Conservation (phyloP, 2,797 vertebrate genomes). For the Chiroxiphia lanceolata region DNA sequence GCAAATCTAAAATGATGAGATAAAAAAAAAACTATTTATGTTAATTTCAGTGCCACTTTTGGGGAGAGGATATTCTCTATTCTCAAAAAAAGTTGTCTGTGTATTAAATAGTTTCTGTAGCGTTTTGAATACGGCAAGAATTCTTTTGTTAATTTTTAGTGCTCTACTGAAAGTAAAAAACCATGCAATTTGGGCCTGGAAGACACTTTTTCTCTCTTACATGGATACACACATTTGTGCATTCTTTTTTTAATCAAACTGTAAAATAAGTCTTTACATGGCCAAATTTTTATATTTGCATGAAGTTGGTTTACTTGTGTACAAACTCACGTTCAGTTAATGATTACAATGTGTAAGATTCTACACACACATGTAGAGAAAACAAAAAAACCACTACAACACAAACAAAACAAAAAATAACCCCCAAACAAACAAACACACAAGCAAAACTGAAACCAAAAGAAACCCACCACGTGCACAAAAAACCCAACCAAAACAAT, state of each 20-base stretch:
- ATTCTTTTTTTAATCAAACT: neutral
- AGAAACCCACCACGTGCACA: neutral
- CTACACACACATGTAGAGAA: neutral
- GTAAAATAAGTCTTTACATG: neutral
- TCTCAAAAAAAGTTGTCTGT: neutral
- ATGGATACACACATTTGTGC: neutral
- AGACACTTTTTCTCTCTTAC: neutral
- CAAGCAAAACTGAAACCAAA: neutral
- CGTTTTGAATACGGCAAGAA: neutral
- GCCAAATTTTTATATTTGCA: neutral
- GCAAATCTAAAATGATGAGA: neutral
- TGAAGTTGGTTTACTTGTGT: neutral
- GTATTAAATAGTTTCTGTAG: neutral
- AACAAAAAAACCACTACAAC: neutral
- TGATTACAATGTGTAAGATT: neutral
- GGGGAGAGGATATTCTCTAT: neutral
- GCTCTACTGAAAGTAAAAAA: neutral
- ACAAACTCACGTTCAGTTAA: neutral
- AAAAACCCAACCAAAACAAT: neutral
- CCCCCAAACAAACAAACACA: too few species aligned
- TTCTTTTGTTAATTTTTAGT: neutral
- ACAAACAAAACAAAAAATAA: too few species aligned
- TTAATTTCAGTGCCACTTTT: neutral
- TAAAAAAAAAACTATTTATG: neutral
- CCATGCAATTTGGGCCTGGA: neutral